Conservation (phyloP, 2,113 vertebrate genomes). For the Perognathus longimembris region DNA sequence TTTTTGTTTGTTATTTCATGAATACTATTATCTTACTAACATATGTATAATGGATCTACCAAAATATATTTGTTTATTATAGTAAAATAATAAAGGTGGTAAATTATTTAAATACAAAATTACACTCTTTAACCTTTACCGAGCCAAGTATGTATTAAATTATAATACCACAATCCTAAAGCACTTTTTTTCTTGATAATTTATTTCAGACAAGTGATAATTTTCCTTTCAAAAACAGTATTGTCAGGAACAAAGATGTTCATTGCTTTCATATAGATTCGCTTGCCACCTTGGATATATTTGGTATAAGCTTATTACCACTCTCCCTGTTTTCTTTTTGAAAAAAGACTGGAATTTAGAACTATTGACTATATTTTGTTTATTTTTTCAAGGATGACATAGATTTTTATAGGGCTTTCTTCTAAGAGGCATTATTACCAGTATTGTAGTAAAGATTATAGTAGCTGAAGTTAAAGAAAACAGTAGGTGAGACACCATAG, state of each 20-base stretch:
- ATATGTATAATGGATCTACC: not conserved
- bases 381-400: not conserved
- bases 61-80: not conserved
- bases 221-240: not conserved
- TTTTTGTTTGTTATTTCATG: not conserved
- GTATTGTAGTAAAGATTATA: not conserved
- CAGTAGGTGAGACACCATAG: too few species aligned
- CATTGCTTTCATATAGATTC: not conserved
- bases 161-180: not conserved
- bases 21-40: too few species aligned
- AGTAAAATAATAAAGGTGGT: not conserved
- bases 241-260: not conserved
- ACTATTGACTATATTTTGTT: not conserved
- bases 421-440: not conserved
- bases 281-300: not conserved
- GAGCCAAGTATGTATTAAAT: not conserved
- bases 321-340: not conserved
- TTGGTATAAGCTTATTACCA: not conserved
- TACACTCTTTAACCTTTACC: not conserved
- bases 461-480: not conserved
- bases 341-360: not conserved
- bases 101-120: not conserved
- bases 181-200: not conserved
- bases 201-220: not conserved
- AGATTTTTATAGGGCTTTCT: not conserved